Base-by-base conservation (phyloP, 2,888 invertebrate genomes). In the Drosophila stalkeri region DNA sequence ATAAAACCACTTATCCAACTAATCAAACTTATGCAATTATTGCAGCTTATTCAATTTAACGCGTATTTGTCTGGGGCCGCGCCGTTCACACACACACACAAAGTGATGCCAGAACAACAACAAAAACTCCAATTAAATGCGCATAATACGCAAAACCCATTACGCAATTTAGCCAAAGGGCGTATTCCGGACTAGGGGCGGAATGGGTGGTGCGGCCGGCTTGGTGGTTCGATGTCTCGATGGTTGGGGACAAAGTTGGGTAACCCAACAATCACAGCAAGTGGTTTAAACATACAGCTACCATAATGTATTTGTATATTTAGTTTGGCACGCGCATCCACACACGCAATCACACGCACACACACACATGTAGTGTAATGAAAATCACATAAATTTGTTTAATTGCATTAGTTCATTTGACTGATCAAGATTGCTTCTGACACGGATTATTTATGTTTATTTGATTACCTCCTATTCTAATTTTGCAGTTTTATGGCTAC, bases 11-110 rank as follows among this genome's bases (percentile, higher is more conserved):
- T 82, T 75, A 74, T 54, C 55, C 65, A 84, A 84, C 84, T 86
- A 84, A 86, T 86, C 76, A 85, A 84, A 86, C 78, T 84, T 86
- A 73, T 84, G 84, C 87, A 84, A 87, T 84, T 86, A 84, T 81
- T 79, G 85, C 75, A 62, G 83, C 67, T 75, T 81, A 86, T 80
- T 77, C 72, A 77, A 81, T 86, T 76, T 72, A 86, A 80, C 72
- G 73, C 71, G 56, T 68, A 63, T 74, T 81, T 77, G 72, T 80
- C 62, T 64, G 49, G 23, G 18, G 39, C 35, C 6, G 39, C 37
- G 39, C 23, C 14, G 14, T n/a, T 7, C 39, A n/a, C 39, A n/a
- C 39, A 12, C 44, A 20, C 43, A 35, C 43, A 20, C 31, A 35
- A 60, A 49, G 43, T 59, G 44, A 31, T 64, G 46, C 31, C 47